Percentiles rank a stretch among this genome's conserved stretches.
Evolutionary conservation across 2,888 invertebrate genomes (phyloP).

Genomic region (Fragum sueziense): DNA sequence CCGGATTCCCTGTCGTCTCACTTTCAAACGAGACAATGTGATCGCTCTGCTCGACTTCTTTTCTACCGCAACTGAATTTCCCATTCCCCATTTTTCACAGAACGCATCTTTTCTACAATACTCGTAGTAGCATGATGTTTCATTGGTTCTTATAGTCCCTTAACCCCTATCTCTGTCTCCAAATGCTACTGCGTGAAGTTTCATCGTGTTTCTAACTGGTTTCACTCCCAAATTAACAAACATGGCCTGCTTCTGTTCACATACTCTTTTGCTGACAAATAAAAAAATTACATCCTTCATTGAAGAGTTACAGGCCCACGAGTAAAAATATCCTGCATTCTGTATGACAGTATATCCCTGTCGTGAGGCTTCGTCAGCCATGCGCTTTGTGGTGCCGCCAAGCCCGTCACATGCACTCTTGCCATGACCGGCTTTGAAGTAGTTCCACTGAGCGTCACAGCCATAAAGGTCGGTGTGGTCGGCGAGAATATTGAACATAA

Average conservation of each 20-base stretch:
- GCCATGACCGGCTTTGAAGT: constrained; percentile 57
- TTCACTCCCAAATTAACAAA: not conserved
- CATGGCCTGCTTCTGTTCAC: not conserved
- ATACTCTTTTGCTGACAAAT: not conserved
- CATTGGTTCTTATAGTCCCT: not conserved
- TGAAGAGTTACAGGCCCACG: not conserved
- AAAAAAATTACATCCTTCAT: constrained; percentile 12
- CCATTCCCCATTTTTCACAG: constrained; percentile 25
- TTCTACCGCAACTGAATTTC: too few species aligned
- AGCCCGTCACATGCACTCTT: constrained; percentile 59
- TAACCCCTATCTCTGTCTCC: not conserved
- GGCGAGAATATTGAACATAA: constrained; percentile 44
- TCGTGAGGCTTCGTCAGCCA: constrained; percentile 50
- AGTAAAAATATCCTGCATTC: constrained; percentile 25
- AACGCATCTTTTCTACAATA: not conserved
- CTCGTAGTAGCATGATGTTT: constrained; percentile 13
- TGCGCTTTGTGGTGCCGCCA: constrained; percentile 50
- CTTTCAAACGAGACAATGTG: too few species aligned
- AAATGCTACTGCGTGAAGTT: constrained; percentile 1
- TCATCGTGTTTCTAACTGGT: constrained; percentile 8
- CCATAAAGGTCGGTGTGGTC: constrained; percentile 45
- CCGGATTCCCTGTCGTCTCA: not conserved
- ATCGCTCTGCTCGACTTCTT: too few species aligned
- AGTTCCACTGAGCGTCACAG: constrained; percentile 51
- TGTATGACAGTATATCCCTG: constrained; percentile 33